Evolutionary conservation across 2,113 vertebrate genomes (phyloP), one percentile per base, ranked within the genome.

Genomic region (Ceratotherium simum): DNA sequence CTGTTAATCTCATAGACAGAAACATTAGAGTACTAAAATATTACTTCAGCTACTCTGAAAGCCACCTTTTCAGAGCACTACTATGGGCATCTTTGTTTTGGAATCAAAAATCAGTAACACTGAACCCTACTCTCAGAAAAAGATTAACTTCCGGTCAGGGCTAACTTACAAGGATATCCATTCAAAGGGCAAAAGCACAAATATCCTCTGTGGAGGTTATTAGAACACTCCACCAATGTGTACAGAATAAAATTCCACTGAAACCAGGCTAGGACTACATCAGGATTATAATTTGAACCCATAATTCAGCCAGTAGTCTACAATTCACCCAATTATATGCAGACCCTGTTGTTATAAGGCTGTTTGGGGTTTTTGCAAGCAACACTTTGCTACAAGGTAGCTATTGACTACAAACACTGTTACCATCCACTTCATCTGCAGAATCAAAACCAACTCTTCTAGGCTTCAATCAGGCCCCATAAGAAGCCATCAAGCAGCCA

Each of bases 111-210:
- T 83, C 83, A 80, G 60, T 76, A 82, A 69, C 69, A 54, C 0
- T 76, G 94, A 21, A 69, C 36, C 33, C 39, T 31, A 72, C 18
- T 62, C 73, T 96, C 75, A 65, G 69, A 78, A 89, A 85, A 91
- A 14, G 58, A 97, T 82, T 92, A 91, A 89, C 72, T 96, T 88
- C 75, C 31, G 90, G 75, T 60, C 83, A 90, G 20, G 65, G 42
- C 17, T 56, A 75, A 90, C 60, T 75, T 62, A 79, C 56, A 75
- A 95, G 48, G 39, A 56, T 62, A 91, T 42, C 36, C 73, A 95
- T 48, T 92, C 60, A 73, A 96, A 97, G 79, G 36, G 60, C 87
- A 94, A 96, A 94, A 62, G 90, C 83, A 97, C 75, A 94, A 92
- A 84, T 36, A 95, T 21, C 54, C 92, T 95, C 92, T 81, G 62